Percentiles rank a stretch among this genome's conserved stretches.
Conservation (phyloP, 1,140 invertebrate genomes). For the Tribolium madens region DNA sequence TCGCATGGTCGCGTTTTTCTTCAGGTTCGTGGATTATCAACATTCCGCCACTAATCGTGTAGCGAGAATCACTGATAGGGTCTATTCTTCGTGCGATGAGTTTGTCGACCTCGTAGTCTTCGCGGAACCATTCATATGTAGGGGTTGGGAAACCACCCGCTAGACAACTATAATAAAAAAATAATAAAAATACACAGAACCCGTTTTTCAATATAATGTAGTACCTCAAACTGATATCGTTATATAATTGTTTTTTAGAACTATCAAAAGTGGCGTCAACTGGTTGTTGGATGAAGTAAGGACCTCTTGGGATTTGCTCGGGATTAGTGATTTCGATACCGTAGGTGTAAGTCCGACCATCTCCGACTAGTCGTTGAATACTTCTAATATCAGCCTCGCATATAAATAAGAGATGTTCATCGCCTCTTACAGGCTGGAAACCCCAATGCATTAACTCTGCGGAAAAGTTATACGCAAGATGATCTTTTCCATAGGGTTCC, state of each 20-base stretch:
- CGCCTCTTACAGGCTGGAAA: conserved; percentile 81
- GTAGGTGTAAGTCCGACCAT: conserved; percentile 87
- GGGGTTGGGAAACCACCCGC: conserved; percentile 92
- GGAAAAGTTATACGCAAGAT: conserved; percentile 77
- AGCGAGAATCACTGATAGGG: conserved; percentile 79
- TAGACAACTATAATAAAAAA: conserved; percentile 74
- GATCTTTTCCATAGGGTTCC: conserved; percentile 68
- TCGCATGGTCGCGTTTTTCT: conserved; percentile 83
- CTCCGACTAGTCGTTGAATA: conserved; percentile 75
- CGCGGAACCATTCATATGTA: conserved; percentile 92
- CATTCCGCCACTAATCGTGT: conserved; percentile 91
- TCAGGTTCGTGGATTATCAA: conserved; percentile 91
- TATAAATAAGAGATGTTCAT: conserved; percentile 84
- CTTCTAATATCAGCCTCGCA: conserved; percentile 84
- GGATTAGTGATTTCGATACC: conserved; percentile 81
- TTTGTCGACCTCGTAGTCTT: conserved; percentile 85
- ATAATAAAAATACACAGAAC: not conserved
- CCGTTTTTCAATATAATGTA: not conserved
- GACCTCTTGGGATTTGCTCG: conserved; percentile 84
- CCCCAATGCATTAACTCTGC: conserved; percentile 83
- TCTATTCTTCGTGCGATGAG: conserved; percentile 80
- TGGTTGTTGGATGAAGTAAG: conserved; percentile 90
- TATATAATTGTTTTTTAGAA: conserved; percentile 75
- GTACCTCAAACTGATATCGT: conserved; percentile 79
- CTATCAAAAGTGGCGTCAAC: conserved; percentile 85